Percentiles rank a stretch among this genome's conserved stretches.
Evolutionary conservation across 2,888 invertebrate genomes (phyloP).

Genomic region (Caenorhabditis becei): DNA sequence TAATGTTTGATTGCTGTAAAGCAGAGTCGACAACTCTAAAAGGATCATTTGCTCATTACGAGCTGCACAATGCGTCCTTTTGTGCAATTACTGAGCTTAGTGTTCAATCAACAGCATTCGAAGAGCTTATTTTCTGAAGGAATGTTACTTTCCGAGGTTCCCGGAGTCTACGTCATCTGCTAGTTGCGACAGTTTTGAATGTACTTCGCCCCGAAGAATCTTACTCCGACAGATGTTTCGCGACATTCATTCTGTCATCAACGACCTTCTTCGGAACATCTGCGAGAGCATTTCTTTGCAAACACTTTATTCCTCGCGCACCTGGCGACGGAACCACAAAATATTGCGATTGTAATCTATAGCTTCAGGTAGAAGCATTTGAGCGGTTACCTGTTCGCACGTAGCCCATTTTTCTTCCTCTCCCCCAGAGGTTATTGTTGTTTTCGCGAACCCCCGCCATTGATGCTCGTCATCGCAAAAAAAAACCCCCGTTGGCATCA

Average conservation of each 20-base stretch:
- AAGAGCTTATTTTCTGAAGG: too few relatives aligned
- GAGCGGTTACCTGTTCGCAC: conserved; percentile 16
- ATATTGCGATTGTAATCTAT: conserved; percentile 16
- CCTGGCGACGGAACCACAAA: conserved; percentile 1
- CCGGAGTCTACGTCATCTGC: not conserved
- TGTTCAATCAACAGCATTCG: not conserved
- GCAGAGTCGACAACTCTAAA: not conserved
- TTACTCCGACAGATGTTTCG: conserved; percentile 8
- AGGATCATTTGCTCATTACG: conserved; percentile 4
- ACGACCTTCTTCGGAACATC: conserved; percentile 17
- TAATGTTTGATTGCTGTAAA: not conserved
- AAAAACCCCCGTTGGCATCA: conserved; percentile 19
- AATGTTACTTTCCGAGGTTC: too few relatives aligned
- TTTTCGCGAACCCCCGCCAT: conserved; percentile 24
- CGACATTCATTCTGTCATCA: not conserved
- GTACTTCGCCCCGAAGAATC: not conserved
- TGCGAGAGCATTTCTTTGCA: conserved; percentile 3
- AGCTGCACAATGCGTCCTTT: not conserved
- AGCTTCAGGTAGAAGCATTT: not conserved
- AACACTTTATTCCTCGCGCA: conserved; percentile 1
- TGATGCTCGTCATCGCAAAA: conserved; percentile 28
- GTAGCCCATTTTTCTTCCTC: conserved; percentile 1
- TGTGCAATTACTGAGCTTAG: not conserved
- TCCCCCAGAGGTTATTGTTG: conserved; percentile 26
- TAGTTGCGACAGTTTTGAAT: conserved; percentile 7